Evolutionary conservation across 2,113 vertebrate genomes (phyloP).

Genomic region (Podarcis muralis): DNA sequence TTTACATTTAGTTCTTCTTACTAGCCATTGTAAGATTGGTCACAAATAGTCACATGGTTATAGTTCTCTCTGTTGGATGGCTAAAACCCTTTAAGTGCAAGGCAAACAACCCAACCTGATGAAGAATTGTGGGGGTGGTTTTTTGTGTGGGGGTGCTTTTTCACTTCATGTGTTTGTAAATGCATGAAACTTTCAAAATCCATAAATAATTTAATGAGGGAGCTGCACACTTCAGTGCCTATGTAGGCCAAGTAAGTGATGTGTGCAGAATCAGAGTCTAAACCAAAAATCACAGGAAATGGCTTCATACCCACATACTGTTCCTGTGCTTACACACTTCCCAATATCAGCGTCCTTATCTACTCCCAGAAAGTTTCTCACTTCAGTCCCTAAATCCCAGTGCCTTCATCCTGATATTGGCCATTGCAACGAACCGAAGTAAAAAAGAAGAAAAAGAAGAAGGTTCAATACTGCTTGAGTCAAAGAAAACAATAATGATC

Average conservation of each 20-base stretch:
- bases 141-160: not conserved
- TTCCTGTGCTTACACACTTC: not conserved
- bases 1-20: not conserved
- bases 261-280: not conserved
- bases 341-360: not conserved
- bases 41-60: not conserved
- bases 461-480: not conserved
- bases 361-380: not conserved
- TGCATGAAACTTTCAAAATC: slow-evolving; percentile 12
- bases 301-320: not conserved
- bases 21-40: not conserved
- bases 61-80: not conserved
- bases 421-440: not conserved
- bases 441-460: too few relatives aligned
- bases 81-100: not conserved
- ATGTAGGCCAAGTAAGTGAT: slow-evolving; percentile 20
- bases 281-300: not conserved
- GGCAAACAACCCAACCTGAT: not conserved
- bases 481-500: not conserved
- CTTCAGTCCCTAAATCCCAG: not conserved
- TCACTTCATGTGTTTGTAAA: not conserved
- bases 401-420: not conserved
- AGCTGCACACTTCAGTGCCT: slow-evolving; percentile 24
- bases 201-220: slow-evolving; percentile 24
- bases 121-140: not conserved